These are phyloP conservation scores for Fregata magnificens DNA, from an alignment of 2,113 vertebrate species.

Conservation along the genomic window DNA sequence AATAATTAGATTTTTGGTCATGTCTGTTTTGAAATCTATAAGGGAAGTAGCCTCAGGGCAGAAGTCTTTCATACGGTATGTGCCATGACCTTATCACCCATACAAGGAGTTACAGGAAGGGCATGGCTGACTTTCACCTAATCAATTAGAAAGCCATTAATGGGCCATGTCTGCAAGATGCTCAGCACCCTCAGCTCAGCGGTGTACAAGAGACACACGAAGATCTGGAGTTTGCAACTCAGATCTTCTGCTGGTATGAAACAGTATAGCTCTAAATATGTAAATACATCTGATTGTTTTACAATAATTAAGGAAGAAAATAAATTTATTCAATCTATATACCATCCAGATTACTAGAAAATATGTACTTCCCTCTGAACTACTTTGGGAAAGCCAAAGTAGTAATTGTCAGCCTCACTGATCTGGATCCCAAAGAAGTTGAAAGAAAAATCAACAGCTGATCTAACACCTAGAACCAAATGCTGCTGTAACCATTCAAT, in stretches of 20 bases:
- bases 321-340: neutral
- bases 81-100: constrained; percentile 78
- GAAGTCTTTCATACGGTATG: constrained; percentile 60
- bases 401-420: neutral
- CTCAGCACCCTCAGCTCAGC: neutral
- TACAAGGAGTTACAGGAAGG: constrained; percentile 67
- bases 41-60: constrained; percentile 82
- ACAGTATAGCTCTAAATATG: neutral
- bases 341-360: neutral
- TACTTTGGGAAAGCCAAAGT: neutral
- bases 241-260: neutral
- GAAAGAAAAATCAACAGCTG: neutral
- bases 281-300: neutral
- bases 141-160: constrained; percentile 59
- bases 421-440: neutral
- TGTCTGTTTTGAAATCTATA: constrained; percentile 78
- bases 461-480: neutral
- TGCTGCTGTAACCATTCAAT: neutral
- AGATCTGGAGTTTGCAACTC: neutral
- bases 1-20: constrained; percentile 91
- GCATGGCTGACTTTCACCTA: constrained; percentile 66
- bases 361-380: neutral
- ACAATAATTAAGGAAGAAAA: neutral
- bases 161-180: neutral
- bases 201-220: neutral